Evolutionary conservation across 1,140 invertebrate species (phyloP).

Genomic region (Achatina immaculata): DNA sequence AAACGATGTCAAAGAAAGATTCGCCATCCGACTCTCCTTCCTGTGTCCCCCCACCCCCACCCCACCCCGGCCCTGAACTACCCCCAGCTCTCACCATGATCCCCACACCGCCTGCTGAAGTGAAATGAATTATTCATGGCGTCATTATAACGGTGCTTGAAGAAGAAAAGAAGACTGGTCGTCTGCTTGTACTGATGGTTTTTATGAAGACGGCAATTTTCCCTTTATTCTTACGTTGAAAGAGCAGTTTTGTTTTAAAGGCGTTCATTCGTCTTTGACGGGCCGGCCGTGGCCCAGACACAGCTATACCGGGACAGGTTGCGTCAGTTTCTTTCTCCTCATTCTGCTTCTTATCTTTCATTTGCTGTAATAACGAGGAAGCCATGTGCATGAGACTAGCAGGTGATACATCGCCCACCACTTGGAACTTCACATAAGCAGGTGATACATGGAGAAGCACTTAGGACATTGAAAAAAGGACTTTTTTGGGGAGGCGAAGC

Average conservation of each 20-base stretch:
- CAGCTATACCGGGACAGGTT: constrained; percentile 2
- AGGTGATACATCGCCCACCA: background rate
- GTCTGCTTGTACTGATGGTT: background rate
- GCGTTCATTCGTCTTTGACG: constrained; percentile 23
- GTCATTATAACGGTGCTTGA: constrained; percentile 2
- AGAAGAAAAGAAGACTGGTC: constrained; percentile 3
- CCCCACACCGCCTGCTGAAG: background rate
- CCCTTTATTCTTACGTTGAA: constrained; percentile 16
- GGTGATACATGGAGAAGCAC: constrained; percentile 12
- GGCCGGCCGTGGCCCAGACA: background rate
- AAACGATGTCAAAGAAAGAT: too few species aligned
- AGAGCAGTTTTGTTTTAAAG: constrained; percentile 21
- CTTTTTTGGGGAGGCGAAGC: background rate
- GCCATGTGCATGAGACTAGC: background rate
- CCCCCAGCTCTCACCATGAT: background rate
- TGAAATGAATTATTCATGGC: constrained; percentile 20
- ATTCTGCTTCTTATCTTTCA: constrained; percentile 15
- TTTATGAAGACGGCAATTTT: constrained; percentile 18
- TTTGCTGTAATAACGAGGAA: constrained; percentile 19
- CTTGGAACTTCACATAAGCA: constrained; percentile 12
- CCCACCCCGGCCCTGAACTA: background rate
- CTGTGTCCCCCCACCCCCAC: background rate
- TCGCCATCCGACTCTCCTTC: background rate
- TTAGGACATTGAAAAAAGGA: constrained; percentile 17
- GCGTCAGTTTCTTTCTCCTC: constrained; percentile 1